phyloP scores from a whole-genome alignment of 2,113 vertebrate species.

The Diadophis punctatus region DNA sequence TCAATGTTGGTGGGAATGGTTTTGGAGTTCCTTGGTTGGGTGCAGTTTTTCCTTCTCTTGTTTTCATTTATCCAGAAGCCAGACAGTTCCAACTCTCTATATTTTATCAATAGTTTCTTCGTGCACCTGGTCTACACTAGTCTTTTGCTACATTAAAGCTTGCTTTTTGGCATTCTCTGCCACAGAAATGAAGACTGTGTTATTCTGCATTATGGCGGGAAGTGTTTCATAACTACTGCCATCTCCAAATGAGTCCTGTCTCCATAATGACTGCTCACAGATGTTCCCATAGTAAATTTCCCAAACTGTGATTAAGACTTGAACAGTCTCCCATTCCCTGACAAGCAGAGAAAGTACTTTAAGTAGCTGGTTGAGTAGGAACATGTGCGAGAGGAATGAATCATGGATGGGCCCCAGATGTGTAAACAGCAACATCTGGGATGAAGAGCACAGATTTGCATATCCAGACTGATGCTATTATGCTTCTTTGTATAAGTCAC shows the following conservation, averaged over 20 bases:
- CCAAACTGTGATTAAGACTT: constrained; percentile 47
- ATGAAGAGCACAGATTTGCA: constrained; percentile 37
- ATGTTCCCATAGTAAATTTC: constrained; percentile 55
- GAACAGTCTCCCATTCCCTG: constrained; percentile 44
- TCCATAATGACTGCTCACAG: constrained; percentile 56
- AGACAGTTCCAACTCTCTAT: not conserved
- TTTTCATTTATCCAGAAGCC: not conserved
- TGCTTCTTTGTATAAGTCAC: constrained; percentile 17
- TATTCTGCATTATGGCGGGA: constrained; percentile 13
- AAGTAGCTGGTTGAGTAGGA: constrained; percentile 46
- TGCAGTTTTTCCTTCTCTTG: not conserved
- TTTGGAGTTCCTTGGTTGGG: not conserved
- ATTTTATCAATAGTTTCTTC: not conserved
- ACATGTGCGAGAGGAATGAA: constrained; percentile 50
- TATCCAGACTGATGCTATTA: constrained; percentile 47
- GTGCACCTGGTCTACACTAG: not conserved
- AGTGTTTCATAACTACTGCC: not conserved
- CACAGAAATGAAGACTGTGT: not conserved
- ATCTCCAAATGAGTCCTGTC: constrained; percentile 15
- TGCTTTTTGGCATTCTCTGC: not conserved
- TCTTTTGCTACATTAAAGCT: rapidly evolving
- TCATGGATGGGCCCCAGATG: constrained; percentile 47
- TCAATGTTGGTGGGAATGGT: not conserved
- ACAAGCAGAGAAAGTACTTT: constrained; percentile 27
- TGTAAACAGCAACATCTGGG: constrained; percentile 51